phyloP scores from a whole-genome alignment of 2,113 vertebrate genomes.

The Tiliqua scincoides region DNA sequence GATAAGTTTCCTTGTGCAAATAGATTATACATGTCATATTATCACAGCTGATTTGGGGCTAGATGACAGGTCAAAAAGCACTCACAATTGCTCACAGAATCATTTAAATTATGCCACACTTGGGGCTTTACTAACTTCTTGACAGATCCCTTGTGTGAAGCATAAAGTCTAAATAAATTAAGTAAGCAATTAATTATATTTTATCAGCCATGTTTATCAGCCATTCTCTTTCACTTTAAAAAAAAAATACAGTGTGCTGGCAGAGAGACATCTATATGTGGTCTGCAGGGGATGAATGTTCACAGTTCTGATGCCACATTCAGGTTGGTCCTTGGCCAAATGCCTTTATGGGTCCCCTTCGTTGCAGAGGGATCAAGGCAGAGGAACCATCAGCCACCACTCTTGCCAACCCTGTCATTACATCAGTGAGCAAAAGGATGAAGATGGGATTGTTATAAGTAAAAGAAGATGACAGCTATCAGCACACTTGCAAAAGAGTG shows the following conservation, averaged over 20 bases:
- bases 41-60: slow-evolving; percentile 13
- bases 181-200: not conserved
- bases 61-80: not conserved
- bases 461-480: no score
- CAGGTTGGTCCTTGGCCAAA: no score
- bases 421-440: no score
- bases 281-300: no score
- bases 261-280: not conserved
- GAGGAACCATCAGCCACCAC: no score
- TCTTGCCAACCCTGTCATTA: no score
- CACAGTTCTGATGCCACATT: no score
- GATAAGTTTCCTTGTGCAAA: slow-evolving; percentile 7
- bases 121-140: slow-evolving; percentile 1
- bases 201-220: slow-evolving; percentile 11
- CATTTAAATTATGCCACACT: slow-evolving; percentile 2
- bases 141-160: slow-evolving; percentile 17
- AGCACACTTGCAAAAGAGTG: no score
- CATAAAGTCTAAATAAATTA: slow-evolving; percentile 3
- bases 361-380: no score
- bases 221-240: not conserved
- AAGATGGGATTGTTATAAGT: no score
- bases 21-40: slow-evolving; percentile 26
- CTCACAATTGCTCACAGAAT: not conserved
- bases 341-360: no score
- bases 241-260: not conserved